Evolutionary conservation across 2,888 invertebrate genomes (phyloP), one percentile per base, ranked within the genome.

Genomic region (Gisinianus flammeolus): DNA sequence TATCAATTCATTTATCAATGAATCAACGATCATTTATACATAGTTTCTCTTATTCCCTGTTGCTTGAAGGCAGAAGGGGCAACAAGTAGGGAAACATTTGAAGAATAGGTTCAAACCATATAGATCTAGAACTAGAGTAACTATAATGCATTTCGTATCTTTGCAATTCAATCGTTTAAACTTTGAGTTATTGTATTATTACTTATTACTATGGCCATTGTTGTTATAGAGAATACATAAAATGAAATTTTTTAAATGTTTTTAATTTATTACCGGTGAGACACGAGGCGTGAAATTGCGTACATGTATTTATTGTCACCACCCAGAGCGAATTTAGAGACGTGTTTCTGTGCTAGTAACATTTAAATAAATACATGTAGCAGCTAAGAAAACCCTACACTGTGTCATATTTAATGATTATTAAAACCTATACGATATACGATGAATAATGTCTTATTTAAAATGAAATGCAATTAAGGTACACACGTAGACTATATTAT

Each of bases 231-330:
- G n/a, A n/a, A n/a, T n/a, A n/a, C n/a, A n/a, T n/a, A 35, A 35
- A 35, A n/a, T 19, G 19, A 68, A 33, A 68, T n/a, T 2, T 35
- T 35, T 10, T 22, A 68, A 68, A 68, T 35, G 33, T 22, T 3
- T 68, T 68, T 68, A 68, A 66, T 66, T 68, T 68, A 35, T 68
- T 64, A 24, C 58, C 5, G 62, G 2, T 68, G 68, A 3, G 22
- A 68, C 33, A 31, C 35, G 68, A 35, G 33, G 68, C 24, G 68
- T 35, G 68, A 68, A 68, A 67, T 67, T 67, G 12, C 19, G 22
- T 22, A 35, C 33, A 68, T n/a, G 22, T 8, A 35, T 64, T 64
- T 12, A 33, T 22, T 24, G 62, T 26, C 3, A 62, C 62, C 62
- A 62, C 62, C 62, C 62, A 62, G 62, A 62, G 62, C 26, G 24